Conservation (phyloP, 2,797 vertebrate genomes). For the Catharus ustulatus region DNA sequence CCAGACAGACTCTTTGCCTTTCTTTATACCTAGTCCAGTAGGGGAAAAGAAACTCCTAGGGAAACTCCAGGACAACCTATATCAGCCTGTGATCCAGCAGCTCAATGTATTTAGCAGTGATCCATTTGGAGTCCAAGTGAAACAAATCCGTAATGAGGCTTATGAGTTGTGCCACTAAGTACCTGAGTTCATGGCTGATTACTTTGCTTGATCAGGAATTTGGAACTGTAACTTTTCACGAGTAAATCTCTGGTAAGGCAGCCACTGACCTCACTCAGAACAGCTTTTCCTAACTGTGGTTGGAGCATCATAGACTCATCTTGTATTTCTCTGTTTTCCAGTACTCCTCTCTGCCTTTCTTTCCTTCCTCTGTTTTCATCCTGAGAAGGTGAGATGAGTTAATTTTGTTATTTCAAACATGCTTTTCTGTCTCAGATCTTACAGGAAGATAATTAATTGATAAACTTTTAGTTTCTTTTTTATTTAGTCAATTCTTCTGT, state of each 20-base stretch:
- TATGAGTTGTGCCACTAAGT: neutral
- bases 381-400: neutral
- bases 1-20: slow-evolving; percentile 26
- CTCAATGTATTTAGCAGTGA: neutral
- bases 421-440: neutral
- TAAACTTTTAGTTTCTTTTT: neutral
- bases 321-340: neutral
- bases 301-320: neutral
- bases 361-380: neutral
- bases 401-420: neutral
- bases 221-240: neutral
- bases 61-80: neutral
- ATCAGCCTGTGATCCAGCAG: neutral
- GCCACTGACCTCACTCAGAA: neutral
- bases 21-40: neutral
- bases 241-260: neutral
- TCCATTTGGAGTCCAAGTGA: neutral
- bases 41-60: neutral
- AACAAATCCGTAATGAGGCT: neutral
- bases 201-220: neutral
- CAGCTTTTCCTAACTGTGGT: neutral
- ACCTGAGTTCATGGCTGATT: neutral
- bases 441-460: neutral
- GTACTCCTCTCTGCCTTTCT: accelerated
- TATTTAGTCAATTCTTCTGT: neutral